Percentiles rank a stretch among this genome's conserved stretches.
Evolutionary conservation across 2,888 invertebrate species (phyloP).

Genomic region (Apodemia hepburni): DNA sequence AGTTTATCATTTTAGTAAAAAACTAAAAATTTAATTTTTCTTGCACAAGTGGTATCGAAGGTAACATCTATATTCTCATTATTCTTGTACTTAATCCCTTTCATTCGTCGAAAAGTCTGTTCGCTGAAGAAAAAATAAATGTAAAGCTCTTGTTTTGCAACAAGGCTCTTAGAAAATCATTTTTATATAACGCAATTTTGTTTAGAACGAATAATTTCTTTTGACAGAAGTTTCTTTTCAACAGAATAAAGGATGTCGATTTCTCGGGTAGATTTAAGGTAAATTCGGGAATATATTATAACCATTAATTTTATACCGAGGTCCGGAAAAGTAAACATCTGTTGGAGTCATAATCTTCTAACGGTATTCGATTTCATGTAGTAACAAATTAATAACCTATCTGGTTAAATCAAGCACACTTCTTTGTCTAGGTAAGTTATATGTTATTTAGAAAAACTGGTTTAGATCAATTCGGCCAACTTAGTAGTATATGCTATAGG

Average conservation of each 20-base stretch:
- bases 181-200: slow-evolving; percentile 1
- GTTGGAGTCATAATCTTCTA: no score
- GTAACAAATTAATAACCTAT: no score
- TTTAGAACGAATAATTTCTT: slow-evolving; percentile 2
- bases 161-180: background rate
- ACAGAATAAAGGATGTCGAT: background rate
- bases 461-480: no score
- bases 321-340: no score
- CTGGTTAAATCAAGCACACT: no score
- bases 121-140: background rate
- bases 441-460: no score
- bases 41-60: no score
- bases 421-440: no score
- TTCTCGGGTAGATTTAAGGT: background rate
- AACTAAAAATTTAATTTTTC: no score
- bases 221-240: background rate
- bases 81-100: background rate
- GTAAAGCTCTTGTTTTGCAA: slow-evolving; percentile 7
- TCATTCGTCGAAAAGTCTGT: background rate
- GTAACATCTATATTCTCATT: background rate
- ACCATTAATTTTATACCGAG: background rate
- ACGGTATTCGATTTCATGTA: no score
- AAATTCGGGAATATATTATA: background rate
- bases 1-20: no score
- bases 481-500: no score